These are phyloP conservation scores for Perca flavescens DNA, from an alignment of 2,113 vertebrate genomes.

Conservation along the genomic window DNA sequence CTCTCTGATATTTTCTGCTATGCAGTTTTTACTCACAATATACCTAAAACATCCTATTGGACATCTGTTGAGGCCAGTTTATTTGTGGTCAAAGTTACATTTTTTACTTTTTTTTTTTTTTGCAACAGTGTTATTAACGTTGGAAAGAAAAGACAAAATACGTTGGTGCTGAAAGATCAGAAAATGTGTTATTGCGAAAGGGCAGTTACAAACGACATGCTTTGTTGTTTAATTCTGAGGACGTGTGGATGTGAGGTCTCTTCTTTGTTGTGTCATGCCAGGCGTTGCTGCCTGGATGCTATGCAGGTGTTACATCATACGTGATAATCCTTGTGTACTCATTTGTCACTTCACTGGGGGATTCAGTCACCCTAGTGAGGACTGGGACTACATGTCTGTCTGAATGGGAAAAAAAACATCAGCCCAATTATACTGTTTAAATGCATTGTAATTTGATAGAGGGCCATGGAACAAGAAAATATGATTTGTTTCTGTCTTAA, in stretches of 20 bases:
- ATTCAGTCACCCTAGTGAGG: conserved; percentile 58
- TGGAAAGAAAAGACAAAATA: background rate
- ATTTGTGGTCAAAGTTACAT: background rate
- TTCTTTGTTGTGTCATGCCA: conserved; percentile 23
- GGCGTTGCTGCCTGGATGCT: conserved; percentile 20
- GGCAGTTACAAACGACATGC: background rate
- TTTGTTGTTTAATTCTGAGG: background rate
- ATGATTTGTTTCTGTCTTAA: conserved; percentile 15
- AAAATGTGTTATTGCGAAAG: background rate
- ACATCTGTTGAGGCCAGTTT: background rate
- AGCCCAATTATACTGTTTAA: conserved; percentile 53
- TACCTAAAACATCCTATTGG: background rate
- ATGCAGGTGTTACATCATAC: conserved; percentile 65
- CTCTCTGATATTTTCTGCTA: background rate
- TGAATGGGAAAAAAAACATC: conserved; percentile 64
- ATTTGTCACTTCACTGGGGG: conserved; percentile 69
- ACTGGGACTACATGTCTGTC: conserved; percentile 48
- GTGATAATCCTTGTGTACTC: conserved; percentile 58
- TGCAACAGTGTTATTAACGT: too few species aligned
- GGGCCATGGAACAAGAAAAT: conserved; percentile 18
- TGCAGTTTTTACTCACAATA: background rate
- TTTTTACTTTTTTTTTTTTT: background rate
- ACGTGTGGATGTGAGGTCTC: conserved; percentile 1
- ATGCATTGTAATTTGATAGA: conserved; percentile 7
- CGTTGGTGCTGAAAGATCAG: background rate